Evolutionary conservation across 2,797 vertebrate genomes (phyloP), one percentile per base, ranked within the genome.

Genomic region (Apogon talboti): DNA sequence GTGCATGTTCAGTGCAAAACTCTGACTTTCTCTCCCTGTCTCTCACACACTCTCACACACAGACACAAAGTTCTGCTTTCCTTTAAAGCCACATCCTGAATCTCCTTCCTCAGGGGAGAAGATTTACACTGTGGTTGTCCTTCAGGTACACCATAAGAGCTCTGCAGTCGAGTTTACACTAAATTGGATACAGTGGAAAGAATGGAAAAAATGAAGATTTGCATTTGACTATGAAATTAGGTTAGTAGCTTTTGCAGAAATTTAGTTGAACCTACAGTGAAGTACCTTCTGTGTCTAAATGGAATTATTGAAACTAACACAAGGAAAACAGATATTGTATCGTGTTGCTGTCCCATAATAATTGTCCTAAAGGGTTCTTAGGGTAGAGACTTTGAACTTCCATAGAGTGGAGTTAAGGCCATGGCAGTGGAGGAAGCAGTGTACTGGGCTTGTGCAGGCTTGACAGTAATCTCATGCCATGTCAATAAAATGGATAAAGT

Each of bases 91-190:
- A 91, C 88, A 92, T 91, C 89, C 90, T 91, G 87, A 83, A 84
- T 76, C 74, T 89, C 79, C 85, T 82, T 83, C 71, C 84, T 85
- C 78, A 67, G 61, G 86, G 79, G 84, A 81, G 82, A 79, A 75
- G 82, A 86, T 91, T 90, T 91, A 89, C 89, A 89, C 88, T 88
- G 87, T 82, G 91, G 90, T 88, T 19, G 78, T 87, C 76, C 84
- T 90, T 87, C 87, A 92, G 91, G 89, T 91, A 82, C 85, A 87
- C 76, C 84, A 71, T 76, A 68, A 89, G 83, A 90, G 81, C 66
- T 57, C 53, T 70, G 68, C 77, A 55, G 67, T 75, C 72, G 73
- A 76, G 61, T 74, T 80, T 76, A 62, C 54, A 72, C 46, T 58
- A 51, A 79, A 72, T 55, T 61, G 49, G 65, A 76, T 53, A 63